Conservation (phyloP, 2,113 vertebrate species). For the Brachyhypopomus occidentalis region DNA sequence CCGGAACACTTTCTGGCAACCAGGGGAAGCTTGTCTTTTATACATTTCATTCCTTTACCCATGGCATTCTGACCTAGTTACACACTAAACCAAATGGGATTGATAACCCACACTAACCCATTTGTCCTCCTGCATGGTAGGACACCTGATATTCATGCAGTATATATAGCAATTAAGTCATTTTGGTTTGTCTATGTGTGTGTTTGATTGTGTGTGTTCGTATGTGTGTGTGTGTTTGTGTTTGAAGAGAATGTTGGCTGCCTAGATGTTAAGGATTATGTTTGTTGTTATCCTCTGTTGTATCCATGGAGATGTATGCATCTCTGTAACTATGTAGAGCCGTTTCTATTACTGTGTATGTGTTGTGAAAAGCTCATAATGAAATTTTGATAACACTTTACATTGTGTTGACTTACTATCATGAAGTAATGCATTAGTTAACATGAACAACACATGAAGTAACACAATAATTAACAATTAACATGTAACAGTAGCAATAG, state of each 20-base stretch:
- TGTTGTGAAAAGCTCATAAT: neutral
- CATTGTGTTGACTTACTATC: no score
- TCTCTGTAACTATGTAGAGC: neutral
- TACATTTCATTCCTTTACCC: neutral
- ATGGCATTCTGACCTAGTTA: neutral
- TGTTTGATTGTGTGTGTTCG: slow-evolving; percentile 8
- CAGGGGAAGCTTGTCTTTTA: neutral
- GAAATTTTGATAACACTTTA: no score
- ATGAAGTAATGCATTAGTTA: no score
- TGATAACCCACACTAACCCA: neutral
- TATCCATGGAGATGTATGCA: neutral
- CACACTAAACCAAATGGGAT: neutral
- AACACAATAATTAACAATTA: no score
- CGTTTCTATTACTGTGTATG: neutral
- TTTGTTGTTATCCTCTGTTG: neutral
- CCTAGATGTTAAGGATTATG: neutral
- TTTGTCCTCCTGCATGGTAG: neutral
- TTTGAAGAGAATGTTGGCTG: neutral
- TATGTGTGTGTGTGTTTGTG: slow-evolving; percentile 8
- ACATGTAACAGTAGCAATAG: no score
- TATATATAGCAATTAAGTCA: slow-evolving; percentile 45
- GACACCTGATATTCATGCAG: slow-evolving; percentile 41
- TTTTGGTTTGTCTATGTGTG: slow-evolving; percentile 4
- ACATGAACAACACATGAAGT: no score
- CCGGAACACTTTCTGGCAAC: neutral